phyloP scores from a whole-genome alignment of 2,888 invertebrate species.

The Calameuta idolon region DNA sequence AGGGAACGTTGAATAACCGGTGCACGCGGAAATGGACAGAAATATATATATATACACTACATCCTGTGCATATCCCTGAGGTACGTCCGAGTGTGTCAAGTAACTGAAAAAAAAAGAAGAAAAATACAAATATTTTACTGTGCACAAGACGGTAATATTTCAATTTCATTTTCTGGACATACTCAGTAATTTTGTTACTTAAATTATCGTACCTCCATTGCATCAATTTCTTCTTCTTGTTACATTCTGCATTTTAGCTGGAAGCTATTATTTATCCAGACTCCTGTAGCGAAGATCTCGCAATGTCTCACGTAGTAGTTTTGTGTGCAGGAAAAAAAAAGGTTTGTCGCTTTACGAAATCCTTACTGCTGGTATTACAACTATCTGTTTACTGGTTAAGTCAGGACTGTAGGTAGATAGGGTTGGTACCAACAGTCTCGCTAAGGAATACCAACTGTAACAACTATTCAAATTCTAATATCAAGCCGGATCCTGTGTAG shows the following conservation, averaged over 20 bases:
- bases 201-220: not conserved
- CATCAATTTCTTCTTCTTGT: not conserved
- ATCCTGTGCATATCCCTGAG: not conserved
- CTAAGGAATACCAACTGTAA: not conserved
- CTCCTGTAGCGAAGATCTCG: not conserved
- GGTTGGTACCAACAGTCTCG: not conserved
- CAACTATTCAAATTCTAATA: not conserved
- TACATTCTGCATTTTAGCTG: not conserved
- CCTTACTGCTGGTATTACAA: not conserved
- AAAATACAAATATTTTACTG: not conserved
- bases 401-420: not conserved
- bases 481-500: not conserved
- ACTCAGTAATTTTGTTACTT: not conserved
- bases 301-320: not conserved
- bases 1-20: conserved; percentile 49
- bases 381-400: not conserved
- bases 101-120: not conserved
- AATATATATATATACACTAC: not conserved
- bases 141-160: not conserved
- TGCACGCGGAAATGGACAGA: conserved; percentile 45
- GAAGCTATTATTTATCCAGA: not conserved
- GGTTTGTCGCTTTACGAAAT: not conserved
- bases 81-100: not conserved
- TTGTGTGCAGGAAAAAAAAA: not conserved
- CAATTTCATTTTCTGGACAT: not conserved